A percentile compares a stretch with the other conserved stretches of the same genome.
These are phyloP conservation scores for Cryptoleucopteryx plumbea DNA, from an alignment of 2,113 vertebrate genomes.

Conservation along the genomic window DNA sequence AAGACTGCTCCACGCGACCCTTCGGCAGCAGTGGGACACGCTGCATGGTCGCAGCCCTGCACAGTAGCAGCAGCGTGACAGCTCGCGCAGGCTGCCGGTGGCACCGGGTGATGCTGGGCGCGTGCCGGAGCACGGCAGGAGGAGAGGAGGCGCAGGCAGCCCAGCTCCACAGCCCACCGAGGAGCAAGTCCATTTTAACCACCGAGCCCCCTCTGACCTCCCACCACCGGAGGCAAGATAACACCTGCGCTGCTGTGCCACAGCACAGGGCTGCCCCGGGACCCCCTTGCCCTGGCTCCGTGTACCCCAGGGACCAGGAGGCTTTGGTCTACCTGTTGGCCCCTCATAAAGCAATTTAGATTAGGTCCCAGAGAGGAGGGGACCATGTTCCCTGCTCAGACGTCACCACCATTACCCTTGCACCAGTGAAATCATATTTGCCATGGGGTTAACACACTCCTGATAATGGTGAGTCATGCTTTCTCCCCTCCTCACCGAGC, in stretches of 20 bases:
- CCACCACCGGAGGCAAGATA: fast-evolving
- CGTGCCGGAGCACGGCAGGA: fast-evolving
- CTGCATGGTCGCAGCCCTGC: background rate
- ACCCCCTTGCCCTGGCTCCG: background rate
- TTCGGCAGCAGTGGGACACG: fast-evolving
- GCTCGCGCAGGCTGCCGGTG: background rate
- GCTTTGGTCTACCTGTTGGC: background rate
- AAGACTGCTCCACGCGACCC: fast-evolving
- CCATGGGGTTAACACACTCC: background rate
- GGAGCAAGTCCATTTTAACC: background rate
- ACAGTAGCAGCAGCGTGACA: background rate
- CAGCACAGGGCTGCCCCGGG: background rate
- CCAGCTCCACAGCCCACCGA: background rate
- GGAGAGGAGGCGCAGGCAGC: background rate
- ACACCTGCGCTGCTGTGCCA: background rate
- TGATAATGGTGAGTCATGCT: background rate
- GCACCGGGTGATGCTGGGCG: background rate
- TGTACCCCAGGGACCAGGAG: background rate
- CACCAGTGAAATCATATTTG: conserved; percentile 22
- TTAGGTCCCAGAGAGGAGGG: conserved; percentile 21
- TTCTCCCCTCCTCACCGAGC: background rate
- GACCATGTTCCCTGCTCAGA: background rate
- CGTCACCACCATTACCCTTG: conserved; percentile 35
- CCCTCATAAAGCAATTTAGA: conserved; percentile 72
- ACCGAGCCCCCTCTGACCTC: fast-evolving